Base-by-base conservation (phyloP, 2,888 invertebrate species). In the Xestia ashworthii region DNA sequence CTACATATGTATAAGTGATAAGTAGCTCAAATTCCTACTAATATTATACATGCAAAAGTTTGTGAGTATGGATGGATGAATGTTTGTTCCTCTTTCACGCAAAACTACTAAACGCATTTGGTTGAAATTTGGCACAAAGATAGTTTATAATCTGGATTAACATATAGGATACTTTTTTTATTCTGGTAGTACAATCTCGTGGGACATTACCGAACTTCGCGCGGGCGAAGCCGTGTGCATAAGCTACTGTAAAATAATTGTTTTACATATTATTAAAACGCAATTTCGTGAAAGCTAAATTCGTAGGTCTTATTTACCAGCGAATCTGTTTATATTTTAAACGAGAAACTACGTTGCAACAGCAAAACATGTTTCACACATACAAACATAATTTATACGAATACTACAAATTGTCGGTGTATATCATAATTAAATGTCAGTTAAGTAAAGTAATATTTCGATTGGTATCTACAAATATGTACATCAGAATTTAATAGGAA, bases 341-440 rank as follows among this genome's bases (percentile, higher is more conserved):
- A n/a, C 14, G 6, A 60, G 58, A 8, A 60, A 60, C 22, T 11
- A 44, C 32, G 12, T 22, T 78, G 25, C n/a, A 55, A 58, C 38
- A 69, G 19, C 46, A 38, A 77, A 64, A 78, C 55, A 41, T 16
- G 44, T 66, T 64, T 55, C 44, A 53, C 48, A 38, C 48, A 46
- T 53, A 58, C 5, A 50, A 41, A 38, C 32, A 50, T 73, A 19
- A 25, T 48, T 22, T 70, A 60, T 14, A 65, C 5, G 44, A n/a
- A 46, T 32, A 58, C 44, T 50, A 73, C 44, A 58, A 80, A 73
- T 66, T 60, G 80, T 53, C 46, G 66, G 12, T 80, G 25, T 79
- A 64, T 66, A 60, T 73, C 76, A 80, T 71, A 71, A 62, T 62
- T 74, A 84, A 84, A 84, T 76, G 76, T 84, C 71, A 83, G 65